These are phyloP conservation scores for Pygoscelis adeliae DNA, from an alignment of 2,113 vertebrate genomes.

Conservation along the genomic window DNA sequence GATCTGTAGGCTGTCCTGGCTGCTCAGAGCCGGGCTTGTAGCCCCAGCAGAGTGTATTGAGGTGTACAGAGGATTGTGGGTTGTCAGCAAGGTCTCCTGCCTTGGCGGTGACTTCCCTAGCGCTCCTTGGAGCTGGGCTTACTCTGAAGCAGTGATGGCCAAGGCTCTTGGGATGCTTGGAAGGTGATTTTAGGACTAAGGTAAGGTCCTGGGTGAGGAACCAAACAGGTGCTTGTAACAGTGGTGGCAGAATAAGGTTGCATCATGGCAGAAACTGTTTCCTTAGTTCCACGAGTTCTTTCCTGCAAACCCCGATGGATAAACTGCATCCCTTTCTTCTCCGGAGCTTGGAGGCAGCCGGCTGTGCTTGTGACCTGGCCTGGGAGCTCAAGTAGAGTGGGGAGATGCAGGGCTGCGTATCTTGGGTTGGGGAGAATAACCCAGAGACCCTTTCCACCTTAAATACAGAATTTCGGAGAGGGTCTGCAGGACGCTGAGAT, in stretches of 20 bases:
- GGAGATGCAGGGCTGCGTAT: too few species aligned
- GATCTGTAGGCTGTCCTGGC: not conserved
- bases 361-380: not conserved
- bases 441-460: not conserved
- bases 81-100: not conserved
- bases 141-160: not conserved
- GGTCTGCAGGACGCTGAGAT: not conserved
- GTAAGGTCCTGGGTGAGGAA: not conserved
- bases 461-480: not conserved
- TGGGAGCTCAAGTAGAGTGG: not conserved
- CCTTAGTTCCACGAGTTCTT: not conserved
- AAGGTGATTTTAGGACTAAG: not conserved
- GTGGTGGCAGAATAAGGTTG: not conserved
- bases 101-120: not conserved
- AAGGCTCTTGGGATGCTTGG: not conserved
- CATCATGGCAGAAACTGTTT: not conserved
- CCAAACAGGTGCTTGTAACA: accelerated
- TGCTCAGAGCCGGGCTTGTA: not conserved
- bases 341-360: not conserved
- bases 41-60: accelerated
- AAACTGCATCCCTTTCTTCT: not conserved
- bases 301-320: not conserved
- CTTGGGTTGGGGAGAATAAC: too few species aligned
- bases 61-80: accelerated
- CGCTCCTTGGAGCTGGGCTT: not conserved